Evolutionary conservation across 2,888 invertebrate genomes (phyloP).

Genomic region (Tetragonisca angustula): DNA sequence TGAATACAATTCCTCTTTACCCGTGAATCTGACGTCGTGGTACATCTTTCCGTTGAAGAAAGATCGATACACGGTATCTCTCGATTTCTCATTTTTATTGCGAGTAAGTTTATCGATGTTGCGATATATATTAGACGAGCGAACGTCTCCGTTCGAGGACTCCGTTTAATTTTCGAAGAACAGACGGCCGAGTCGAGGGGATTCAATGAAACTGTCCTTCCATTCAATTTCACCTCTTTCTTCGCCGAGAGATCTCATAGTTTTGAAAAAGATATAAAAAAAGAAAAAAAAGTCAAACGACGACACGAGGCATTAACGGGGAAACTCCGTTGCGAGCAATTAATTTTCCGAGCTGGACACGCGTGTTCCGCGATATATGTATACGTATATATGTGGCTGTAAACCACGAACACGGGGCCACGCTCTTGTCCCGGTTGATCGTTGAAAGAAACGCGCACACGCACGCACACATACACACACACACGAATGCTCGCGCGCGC

Average conservation of each 20-base stretch:
- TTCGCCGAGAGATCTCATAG: neutral
- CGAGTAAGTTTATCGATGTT: too few relatives aligned
- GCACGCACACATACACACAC: too few relatives aligned
- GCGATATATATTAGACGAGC: neutral
- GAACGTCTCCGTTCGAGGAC: neutral
- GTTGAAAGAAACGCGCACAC: conserved; percentile 35
- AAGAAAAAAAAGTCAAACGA: neutral
- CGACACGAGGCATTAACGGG: neutral
- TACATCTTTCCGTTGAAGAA: neutral
- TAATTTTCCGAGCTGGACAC: conserved; percentile 40
- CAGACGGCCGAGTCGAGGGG: neutral
- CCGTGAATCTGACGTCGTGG: conserved; percentile 10
- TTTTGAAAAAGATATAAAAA: neutral
- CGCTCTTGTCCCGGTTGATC: conserved; percentile 21
- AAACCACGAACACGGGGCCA: conserved; percentile 48
- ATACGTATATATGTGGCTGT: neutral
- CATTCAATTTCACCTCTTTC: neutral
- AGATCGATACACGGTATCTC: neutral
- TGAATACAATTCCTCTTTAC: conserved; percentile 50
- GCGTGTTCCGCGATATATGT: conserved; percentile 38
- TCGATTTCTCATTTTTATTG: neutral
- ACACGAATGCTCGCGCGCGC: too few relatives aligned
- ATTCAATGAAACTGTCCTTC: neutral
- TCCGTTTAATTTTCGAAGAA: neutral
- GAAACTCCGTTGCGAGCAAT: conserved; percentile 21